These are phyloP conservation scores for Pholis gunnellus DNA, from an alignment of 2,113 vertebrate genomes.

Conservation along the genomic window DNA sequence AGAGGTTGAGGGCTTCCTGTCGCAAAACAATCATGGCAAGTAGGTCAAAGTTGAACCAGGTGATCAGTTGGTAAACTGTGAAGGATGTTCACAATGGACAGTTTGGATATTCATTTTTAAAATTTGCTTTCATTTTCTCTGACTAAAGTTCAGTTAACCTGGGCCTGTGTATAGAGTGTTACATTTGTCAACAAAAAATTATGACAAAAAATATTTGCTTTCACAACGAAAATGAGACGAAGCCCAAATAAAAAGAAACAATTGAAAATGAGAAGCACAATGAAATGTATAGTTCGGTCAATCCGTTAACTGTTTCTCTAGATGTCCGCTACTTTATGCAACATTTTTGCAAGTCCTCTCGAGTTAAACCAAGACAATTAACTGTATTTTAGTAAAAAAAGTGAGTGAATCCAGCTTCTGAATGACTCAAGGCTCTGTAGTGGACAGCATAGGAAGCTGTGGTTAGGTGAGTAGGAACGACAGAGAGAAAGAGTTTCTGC, in stretches of 20 bases:
- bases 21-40: background rate
- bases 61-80: background rate
- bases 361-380: background rate
- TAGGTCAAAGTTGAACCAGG: background rate
- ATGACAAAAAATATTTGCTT: background rate
- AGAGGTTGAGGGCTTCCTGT: background rate
- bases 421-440: background rate
- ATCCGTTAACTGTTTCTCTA: background rate
- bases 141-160: background rate
- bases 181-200: background rate
- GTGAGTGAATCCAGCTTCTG: background rate
- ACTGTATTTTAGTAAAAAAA: background rate
- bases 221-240: background rate
- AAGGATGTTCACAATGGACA: background rate
- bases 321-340: background rate
- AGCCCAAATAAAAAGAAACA: background rate
- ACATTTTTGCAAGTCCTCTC: background rate
- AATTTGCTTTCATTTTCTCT: background rate
- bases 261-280: background rate
- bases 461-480: background rate
- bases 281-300: background rate
- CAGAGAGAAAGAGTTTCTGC: background rate
- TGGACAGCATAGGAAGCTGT: background rate
- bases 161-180: background rate
- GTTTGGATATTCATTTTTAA: background rate